Conservation (phyloP, 2,113 vertebrate genomes). For the Phocoena phocoena region DNA sequence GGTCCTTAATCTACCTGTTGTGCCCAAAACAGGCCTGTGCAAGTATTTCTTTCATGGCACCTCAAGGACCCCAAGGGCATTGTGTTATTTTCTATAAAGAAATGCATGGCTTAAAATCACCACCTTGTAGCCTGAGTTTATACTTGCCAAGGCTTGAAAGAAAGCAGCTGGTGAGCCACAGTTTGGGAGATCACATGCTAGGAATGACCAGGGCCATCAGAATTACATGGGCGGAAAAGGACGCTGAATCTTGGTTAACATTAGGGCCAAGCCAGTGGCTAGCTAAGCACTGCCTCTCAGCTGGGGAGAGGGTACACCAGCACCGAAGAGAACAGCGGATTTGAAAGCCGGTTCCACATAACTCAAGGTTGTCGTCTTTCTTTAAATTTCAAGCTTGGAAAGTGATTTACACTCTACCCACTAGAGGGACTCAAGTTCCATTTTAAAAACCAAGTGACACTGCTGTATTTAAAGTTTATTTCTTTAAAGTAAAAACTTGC, state of each 20-base stretch:
- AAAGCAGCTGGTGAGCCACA: neutral
- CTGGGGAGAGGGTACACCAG: neutral
- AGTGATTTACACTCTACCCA: constrained; percentile 41
- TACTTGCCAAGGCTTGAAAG: constrained; percentile 2
- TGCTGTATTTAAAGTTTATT: neutral
- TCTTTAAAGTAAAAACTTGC: constrained; percentile 1
- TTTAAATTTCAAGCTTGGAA: neutral
- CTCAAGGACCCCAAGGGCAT: neutral
- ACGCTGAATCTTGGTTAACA: neutral
- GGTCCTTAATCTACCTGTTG: neutral
- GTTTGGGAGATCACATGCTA: neutral
- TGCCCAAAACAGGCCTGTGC: neutral
- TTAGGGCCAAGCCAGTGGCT: neutral
- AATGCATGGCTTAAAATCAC: neutral
- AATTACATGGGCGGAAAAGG: neutral
- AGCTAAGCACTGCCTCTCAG: neutral
- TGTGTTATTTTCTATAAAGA: neutral
- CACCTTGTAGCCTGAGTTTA: neutral
- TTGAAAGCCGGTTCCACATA: neutral
- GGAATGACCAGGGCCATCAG: neutral
- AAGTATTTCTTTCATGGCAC: neutral
- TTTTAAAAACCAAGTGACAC: constrained; percentile 20
- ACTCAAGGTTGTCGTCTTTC: neutral
- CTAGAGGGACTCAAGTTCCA: constrained; percentile 74
- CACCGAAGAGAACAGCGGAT: neutral